phyloP scores from a whole-genome alignment of 2,888 invertebrate genomes.

The Nomada flava region DNA sequence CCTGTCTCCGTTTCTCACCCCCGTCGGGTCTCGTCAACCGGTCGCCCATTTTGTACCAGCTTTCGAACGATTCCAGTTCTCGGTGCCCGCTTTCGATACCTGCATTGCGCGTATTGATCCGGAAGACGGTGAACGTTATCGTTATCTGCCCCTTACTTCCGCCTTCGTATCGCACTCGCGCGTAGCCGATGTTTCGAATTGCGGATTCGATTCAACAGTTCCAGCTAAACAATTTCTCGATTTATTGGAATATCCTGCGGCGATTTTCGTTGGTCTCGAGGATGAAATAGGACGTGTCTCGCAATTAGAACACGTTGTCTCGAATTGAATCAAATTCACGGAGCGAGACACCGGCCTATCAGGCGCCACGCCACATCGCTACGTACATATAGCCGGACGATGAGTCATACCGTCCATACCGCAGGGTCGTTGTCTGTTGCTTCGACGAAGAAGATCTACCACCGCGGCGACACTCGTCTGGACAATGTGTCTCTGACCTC shows the following conservation, averaged over 20 bases:
- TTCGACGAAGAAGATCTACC: conserved; percentile 26
- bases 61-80: background rate
- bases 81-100: background rate
- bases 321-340: conserved; percentile 58
- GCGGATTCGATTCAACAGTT: background rate
- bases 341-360: conserved; percentile 55
- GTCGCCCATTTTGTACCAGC: background rate
- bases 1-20: conserved; percentile 31
- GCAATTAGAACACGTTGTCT: conserved; percentile 47
- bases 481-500: too few relatives aligned
- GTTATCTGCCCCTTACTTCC: background rate
- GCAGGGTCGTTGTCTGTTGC: conserved; percentile 52
- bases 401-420: conserved; percentile 60
- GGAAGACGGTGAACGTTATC: background rate
- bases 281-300: background rate
- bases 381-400: conserved; percentile 55
- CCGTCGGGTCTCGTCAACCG: conserved; percentile 8
- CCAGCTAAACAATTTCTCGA: background rate
- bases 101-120: background rate
- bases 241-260: background rate
- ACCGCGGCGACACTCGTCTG: background rate
- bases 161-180: background rate
- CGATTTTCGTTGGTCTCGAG: background rate
- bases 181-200: background rate
- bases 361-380: conserved; percentile 11